Conservation (phyloP, 2,113 vertebrate species). For the Channa argus region DNA sequence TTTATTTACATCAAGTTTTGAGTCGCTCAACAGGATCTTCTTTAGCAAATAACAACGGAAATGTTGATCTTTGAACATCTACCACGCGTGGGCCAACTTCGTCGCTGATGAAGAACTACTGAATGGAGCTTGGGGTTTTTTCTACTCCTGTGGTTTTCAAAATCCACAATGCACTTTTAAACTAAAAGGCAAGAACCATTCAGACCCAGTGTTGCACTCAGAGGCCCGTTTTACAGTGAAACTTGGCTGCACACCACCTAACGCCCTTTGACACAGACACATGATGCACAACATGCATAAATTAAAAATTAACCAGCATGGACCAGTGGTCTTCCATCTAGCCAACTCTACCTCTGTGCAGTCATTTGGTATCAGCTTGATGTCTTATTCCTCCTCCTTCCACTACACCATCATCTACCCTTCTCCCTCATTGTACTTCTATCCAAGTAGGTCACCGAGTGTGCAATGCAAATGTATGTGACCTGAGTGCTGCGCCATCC, state of each 20-base stretch:
- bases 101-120: neutral
- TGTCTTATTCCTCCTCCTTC: neutral
- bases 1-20: too few relatives aligned
- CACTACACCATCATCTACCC: neutral
- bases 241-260: too few relatives aligned
- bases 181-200: neutral
- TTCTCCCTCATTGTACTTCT: conserved; percentile 33
- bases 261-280: neutral
- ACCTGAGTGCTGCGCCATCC: conserved; percentile 27
- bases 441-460: conserved; percentile 58
- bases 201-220: too few relatives aligned
- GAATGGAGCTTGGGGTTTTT: neutral
- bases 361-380: conserved; percentile 46
- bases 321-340: conserved; percentile 7
- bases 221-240: too few relatives aligned
- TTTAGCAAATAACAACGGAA: too few relatives aligned
- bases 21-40: too few relatives aligned
- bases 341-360: conserved; percentile 6
- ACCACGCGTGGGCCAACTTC: too few relatives aligned
- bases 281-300: neutral
- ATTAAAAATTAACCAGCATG: neutral
- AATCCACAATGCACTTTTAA: neutral
- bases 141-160: neutral
- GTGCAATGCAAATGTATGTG: conserved; percentile 7
- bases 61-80: too few relatives aligned